Base-by-base conservation (phyloP, 2,113 vertebrate genomes). In the Arenaria interpres region DNA sequence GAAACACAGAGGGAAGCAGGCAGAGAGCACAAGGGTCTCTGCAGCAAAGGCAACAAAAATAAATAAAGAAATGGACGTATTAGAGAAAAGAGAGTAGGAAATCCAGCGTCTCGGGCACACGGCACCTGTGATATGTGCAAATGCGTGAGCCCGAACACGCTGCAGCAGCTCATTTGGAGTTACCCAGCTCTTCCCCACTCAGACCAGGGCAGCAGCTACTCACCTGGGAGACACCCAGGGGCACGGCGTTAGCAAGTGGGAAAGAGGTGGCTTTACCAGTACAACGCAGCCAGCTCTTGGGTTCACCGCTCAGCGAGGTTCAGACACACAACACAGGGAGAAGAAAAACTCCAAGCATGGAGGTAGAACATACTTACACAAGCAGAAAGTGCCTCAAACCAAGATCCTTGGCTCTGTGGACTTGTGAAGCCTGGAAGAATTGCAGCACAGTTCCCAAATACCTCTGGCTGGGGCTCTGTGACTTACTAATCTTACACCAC, bases 101-200 rank as follows among this genome's bases (percentile, higher is more conserved):
- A 45, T 32, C 25, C 19, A 35, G 30, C 3, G 2, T 20, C 25
- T 41, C 37, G 51, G 45, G 64, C 35, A 60, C 60, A 12, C 0
- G 0, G 28, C 11, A 3, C 19, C 15, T 27, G 8, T 63, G 30
- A 7, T 30, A 79, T 72, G 24, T 43, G 54, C 43, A 30, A 24
- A 59, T 0, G 6, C 0, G 1, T 3, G 30, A 71, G 66, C 32
- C 60, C 19, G 6, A n/a, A 60, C 43, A 46, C 0, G 0, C 9
- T 89, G 30, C 80, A 76, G n/a, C 2, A 8, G 37, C 16, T 30
- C 27, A n/a, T 17, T 30, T 8, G 21, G 3, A 37, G 56, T 13
- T 53, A 48, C 46, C 19, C 15, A 28, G 67, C 72, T 66, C 79
- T 23, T 64, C 56, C 56, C 35, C 64, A 51, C 50, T 39, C 59